These are phyloP conservation scores for Zeuzera pyrina DNA, from an alignment of 2,888 invertebrate genomes.

Conservation along the genomic window DNA sequence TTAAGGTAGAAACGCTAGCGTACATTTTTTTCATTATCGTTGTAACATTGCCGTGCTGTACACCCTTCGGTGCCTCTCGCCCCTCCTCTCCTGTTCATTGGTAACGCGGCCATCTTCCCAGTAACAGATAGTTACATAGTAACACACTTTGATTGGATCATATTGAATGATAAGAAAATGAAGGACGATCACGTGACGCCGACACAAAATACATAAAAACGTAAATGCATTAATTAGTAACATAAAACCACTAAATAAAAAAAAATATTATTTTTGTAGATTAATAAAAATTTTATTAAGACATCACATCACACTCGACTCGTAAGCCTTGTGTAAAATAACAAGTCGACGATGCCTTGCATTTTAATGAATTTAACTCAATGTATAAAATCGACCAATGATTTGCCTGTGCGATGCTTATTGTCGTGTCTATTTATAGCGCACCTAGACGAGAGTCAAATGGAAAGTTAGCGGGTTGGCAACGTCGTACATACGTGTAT, in stretches of 20 bases:
- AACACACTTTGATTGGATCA: slow-evolving; percentile 43
- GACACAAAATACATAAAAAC: slow-evolving; percentile 26
- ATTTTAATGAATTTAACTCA: too few relatives aligned
- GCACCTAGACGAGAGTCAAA: slow-evolving; percentile 42
- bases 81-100: slow-evolving; percentile 46
- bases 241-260: too few relatives aligned
- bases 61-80: slow-evolving; percentile 57
- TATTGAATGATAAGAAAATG: slow-evolving; percentile 40
- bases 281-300: too few relatives aligned
- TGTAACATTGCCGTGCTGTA: slow-evolving; percentile 48
- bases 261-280: too few relatives aligned
- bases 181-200: slow-evolving; percentile 37
- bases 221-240: too few relatives aligned
- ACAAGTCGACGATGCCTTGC: too few relatives aligned
- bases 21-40: slow-evolving; percentile 44
- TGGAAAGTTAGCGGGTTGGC: slow-evolving; percentile 64
- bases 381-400: slow-evolving; percentile 38
- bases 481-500: slow-evolving; percentile 28
- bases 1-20: slow-evolving; percentile 8
- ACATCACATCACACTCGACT: too few relatives aligned
- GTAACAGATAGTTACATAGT: slow-evolving; percentile 19
- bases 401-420: slow-evolving; percentile 44
- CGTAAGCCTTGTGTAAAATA: too few relatives aligned
- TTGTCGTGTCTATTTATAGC: slow-evolving; percentile 57
- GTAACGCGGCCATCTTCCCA: slow-evolving; percentile 43